These are phyloP conservation scores for Carlito syrichta DNA, from an alignment of 2,113 vertebrate genomes.

Conservation along the genomic window DNA sequence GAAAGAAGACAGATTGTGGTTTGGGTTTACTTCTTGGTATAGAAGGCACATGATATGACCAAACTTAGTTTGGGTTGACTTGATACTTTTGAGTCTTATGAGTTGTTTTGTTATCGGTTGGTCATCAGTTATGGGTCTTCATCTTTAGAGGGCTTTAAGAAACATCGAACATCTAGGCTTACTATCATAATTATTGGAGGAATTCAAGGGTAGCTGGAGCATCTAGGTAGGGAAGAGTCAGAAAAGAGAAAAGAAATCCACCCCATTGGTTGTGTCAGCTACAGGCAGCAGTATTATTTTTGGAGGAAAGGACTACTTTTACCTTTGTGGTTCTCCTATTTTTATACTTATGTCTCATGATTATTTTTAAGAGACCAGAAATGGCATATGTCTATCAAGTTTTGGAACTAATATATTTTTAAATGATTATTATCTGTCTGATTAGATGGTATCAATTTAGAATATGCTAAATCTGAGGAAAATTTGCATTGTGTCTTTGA, in stretches of 20 bases:
- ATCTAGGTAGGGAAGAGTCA: not conserved
- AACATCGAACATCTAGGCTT: not conserved
- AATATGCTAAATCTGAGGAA: conserved; percentile 43
- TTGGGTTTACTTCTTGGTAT: not conserved
- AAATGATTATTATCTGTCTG: conserved; percentile 50
- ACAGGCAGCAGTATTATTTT: not conserved
- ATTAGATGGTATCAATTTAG: conserved; percentile 42
- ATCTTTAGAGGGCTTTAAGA: not conserved
- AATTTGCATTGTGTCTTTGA: conserved; percentile 25
- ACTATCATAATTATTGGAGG: not conserved
- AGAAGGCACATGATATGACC: not conserved
- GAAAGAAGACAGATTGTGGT: not conserved
- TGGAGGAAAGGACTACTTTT: not conserved
- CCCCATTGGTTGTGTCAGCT: not conserved
- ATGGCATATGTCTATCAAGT: conserved; percentile 29
- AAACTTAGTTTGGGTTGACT: not conserved
- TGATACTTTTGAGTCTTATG: not conserved
- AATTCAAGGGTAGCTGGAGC: not conserved
- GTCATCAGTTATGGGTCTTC: not conserved
- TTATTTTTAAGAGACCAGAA: not conserved
- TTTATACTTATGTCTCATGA: not conserved
- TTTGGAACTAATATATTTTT: conserved; percentile 41
- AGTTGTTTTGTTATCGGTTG: not conserved
- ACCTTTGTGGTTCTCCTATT: not conserved
- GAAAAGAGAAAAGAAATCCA: not conserved